Conservation (phyloP, 2,888 invertebrate species). For the Tetragonula carbonaria region DNA sequence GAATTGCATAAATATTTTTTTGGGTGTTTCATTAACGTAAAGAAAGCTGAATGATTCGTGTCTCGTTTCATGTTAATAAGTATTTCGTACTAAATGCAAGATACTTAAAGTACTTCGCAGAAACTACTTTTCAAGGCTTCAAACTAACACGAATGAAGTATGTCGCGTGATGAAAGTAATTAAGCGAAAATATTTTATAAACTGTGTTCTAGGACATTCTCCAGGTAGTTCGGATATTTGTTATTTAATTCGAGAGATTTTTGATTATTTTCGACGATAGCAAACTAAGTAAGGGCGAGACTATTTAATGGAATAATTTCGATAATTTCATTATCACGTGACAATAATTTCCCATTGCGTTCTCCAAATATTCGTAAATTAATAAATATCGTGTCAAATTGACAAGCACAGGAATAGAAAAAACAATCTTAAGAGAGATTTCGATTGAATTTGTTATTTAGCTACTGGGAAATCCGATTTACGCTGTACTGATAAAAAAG, state of each 20-base stretch:
- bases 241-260: background rate
- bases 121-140: background rate
- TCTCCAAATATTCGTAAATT: background rate
- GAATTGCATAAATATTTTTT: background rate
- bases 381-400: background rate
- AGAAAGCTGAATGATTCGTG: background rate
- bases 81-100: background rate
- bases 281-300: background rate
- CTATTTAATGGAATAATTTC: background rate
- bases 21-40: background rate
- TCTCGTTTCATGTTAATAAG: background rate
- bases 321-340: background rate
- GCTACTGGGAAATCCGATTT: background rate
- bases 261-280: background rate
- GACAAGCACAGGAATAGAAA: background rate
- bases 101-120: background rate
- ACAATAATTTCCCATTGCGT: slow-evolving; percentile 4
- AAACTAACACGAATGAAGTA: background rate
- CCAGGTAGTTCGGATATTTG: too few species aligned
- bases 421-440: too few species aligned
- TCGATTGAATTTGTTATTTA: background rate
- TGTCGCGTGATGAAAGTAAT: background rate
- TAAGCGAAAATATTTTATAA: background rate
- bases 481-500: background rate
- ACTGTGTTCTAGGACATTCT: background rate